These are phyloP conservation scores for Petrophora chlorosata DNA, from an alignment of 2,888 invertebrate genomes.

Conservation along the genomic window DNA sequence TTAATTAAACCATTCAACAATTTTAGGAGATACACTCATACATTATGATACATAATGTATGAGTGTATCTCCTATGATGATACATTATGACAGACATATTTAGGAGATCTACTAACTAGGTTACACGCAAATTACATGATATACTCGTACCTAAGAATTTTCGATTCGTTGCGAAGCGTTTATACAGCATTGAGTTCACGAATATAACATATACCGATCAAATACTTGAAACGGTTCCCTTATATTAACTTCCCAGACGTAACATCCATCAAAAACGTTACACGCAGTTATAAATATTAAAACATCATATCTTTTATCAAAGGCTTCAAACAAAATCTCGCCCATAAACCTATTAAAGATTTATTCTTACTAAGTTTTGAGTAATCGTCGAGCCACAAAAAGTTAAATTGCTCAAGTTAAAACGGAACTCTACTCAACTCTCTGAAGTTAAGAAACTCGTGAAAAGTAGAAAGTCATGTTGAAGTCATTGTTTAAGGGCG, in stretches of 20 bases:
- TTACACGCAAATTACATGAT: no score
- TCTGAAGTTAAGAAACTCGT: conserved; percentile 49
- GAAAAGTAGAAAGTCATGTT: conserved; percentile 50
- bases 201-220: no score
- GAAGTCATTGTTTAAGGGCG: no score
- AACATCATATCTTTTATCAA: conserved; percentile 28
- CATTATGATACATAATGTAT: no score
- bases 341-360: conserved; percentile 48
- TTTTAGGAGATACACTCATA: no score
- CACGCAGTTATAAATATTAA: conserved; percentile 28
- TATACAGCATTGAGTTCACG: no score
- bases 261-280: conserved; percentile 3
- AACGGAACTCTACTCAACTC: conserved; percentile 49
- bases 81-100: no score
- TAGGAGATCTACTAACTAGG: no score
- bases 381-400: conserved; percentile 63
- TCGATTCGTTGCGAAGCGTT: no score
- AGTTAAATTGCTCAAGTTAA: conserved; percentile 76
- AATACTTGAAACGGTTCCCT: not conserved
- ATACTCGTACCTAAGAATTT: no score
- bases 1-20: no score
- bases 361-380: conserved; percentile 47
- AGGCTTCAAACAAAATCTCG: conserved; percentile 36
- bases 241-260: not conserved
- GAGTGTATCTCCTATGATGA: no score